A percentile compares a stretch with the other conserved stretches of the same genome.
phyloP scores from a whole-genome alignment of 2,113 vertebrate genomes.

The Gyps fulvus region DNA sequence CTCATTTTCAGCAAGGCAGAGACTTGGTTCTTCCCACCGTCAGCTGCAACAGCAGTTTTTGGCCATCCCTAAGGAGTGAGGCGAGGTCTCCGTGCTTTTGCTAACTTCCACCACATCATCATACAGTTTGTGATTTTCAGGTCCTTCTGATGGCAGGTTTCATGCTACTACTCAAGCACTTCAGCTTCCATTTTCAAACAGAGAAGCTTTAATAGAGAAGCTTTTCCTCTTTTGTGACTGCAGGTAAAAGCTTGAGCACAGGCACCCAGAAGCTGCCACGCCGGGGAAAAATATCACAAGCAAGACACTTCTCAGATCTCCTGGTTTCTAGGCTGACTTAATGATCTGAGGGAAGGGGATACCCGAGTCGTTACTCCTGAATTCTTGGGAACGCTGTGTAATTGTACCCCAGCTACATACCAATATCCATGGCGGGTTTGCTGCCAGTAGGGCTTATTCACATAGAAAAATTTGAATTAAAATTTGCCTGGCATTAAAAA shows the following conservation, averaged over 20 bases:
- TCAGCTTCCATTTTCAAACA: background rate
- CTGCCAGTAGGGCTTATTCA: background rate
- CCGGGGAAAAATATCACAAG: background rate
- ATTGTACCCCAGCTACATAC: background rate
- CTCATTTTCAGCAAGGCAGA: background rate
- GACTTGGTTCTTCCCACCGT: background rate
- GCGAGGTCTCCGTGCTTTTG: rapidly evolving
- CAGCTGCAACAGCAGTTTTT: background rate
- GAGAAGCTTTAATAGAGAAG: background rate
- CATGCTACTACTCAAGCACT: background rate
- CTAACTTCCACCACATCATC: background rate
- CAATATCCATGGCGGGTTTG: background rate
- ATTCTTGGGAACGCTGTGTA: background rate
- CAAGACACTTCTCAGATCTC: background rate
- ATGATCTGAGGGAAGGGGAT: background rate
- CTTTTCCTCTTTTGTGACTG: background rate
- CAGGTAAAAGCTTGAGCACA: background rate
- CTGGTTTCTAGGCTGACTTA: background rate
- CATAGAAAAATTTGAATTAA: background rate
- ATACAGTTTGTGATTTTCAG: background rate
- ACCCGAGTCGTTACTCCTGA: background rate
- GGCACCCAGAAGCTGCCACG: background rate
- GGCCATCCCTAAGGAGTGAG: background rate
- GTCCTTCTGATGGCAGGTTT: background rate
- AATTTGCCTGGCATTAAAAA: background rate